Conservation (phyloP, 2,797 vertebrate species). For the Microcaecilia unicolor region DNA sequence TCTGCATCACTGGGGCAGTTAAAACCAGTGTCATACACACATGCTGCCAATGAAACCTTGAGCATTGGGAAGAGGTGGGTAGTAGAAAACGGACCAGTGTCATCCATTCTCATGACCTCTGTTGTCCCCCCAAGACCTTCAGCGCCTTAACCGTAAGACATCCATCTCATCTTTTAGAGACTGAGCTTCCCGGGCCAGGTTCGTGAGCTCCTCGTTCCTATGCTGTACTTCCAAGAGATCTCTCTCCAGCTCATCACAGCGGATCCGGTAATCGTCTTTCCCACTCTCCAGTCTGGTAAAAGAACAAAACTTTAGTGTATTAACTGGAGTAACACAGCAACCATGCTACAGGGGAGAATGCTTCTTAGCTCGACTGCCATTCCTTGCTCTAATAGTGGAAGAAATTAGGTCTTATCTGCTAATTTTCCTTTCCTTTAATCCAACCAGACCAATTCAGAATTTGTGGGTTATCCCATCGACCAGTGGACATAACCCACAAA, state of each 20-base stretch:
- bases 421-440: no score
- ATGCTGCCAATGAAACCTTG: fast-evolving
- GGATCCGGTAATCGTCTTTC: constrained; percentile 66
- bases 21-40: no score
- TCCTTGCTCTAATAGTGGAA: no score
- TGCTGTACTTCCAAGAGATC: constrained; percentile 64
- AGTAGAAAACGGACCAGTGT: neutral
- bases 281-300: constrained; percentile 65
- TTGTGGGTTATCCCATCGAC: no score
- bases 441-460: no score
- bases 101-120: neutral
- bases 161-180: constrained; percentile 85
- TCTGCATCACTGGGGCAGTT: no score
- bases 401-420: no score
- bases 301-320: no score
- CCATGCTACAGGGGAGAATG: fast-evolving
- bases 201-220: constrained; percentile 74
- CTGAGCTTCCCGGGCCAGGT: constrained; percentile 78
- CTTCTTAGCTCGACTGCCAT: neutral
- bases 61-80: neutral
- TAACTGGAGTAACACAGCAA: no score
- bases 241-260: constrained; percentile 55
- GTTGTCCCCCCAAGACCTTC: no score
- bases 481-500: no score
- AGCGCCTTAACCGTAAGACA: constrained; percentile 65